Evolutionary conservation across 2,113 vertebrate species (phyloP), one percentile per base, ranked within the genome.

Genomic region (Malaclemys terrapin): DNA sequence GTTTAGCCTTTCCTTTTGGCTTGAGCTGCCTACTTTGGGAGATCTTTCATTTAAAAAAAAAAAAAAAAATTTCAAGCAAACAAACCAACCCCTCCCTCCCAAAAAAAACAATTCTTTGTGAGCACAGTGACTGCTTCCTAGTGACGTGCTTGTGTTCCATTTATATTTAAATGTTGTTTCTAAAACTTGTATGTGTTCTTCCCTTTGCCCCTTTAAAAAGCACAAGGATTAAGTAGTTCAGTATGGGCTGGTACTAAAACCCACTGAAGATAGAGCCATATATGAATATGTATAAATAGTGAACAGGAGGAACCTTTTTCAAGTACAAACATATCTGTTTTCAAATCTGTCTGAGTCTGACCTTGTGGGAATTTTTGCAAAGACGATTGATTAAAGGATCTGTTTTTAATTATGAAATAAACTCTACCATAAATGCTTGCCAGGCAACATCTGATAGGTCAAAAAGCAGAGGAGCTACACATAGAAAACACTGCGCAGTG

Each of bases 151-250:
- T 93, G 3, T 53, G 19, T 75, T 96, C 90, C 49, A 8, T 95
- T 96, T 95, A 52, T 94, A 87, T 95, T 96, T 91, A 79, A 90
- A 80, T 91, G 4, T 27, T 90, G 89, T 93, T 94, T 89, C 22
- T 22, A 53, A 25, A 54, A 88, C 54, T 72, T 85, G 89, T 56
- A 52, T 82, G 83, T 79, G 10, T 7, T 1, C 12, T 42, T 1
- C 76, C 91, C 94, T 2, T 4, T 2, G 80, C 69, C 85, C 2
- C 7, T 53, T 53, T 85, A 78, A 82, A 65, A 62, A 76, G 20
- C 22, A 14, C 0, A 72, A 89, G 49, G 57, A 89, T 85, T 95
- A 88, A 93, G 91, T 59, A 76, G 81, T 79, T 96, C 65, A 24
- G 0, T 65, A 5, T 53, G 8, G 2, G 0, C 56, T 59, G 13